Evolutionary conservation across 2,797 vertebrate genomes (phyloP).

Genomic region (Vespertilio murinus): DNA sequence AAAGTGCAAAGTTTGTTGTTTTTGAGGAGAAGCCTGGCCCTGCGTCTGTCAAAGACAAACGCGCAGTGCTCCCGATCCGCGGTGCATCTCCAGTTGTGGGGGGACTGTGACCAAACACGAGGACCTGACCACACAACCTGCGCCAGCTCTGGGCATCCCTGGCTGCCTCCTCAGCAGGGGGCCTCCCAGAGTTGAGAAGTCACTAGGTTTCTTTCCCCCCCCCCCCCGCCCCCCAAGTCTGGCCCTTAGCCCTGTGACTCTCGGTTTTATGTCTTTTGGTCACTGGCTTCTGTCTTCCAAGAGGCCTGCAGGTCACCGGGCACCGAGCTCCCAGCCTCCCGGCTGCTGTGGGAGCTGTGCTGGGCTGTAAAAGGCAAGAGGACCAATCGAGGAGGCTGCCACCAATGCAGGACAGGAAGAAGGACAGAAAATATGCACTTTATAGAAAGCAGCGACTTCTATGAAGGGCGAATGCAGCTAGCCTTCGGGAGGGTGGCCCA

Average conservation of each 20-base stretch:
- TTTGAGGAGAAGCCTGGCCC: background rate
- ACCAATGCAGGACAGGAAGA: background rate
- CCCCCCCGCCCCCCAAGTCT: background rate
- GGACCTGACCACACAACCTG: background rate
- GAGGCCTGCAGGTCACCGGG: background rate
- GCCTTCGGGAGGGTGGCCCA: background rate
- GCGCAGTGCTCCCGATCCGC: accelerated
- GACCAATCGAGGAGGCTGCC: background rate
- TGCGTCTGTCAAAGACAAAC: background rate
- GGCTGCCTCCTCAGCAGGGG: background rate
- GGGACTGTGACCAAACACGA: background rate
- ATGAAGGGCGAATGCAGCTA: too few species aligned
- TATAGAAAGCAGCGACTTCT: background rate
- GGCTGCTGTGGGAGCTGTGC: background rate
- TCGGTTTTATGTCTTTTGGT: background rate
- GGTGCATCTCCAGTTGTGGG: background rate
- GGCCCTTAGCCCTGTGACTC: background rate
- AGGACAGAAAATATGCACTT: background rate
- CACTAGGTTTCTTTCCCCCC: background rate
- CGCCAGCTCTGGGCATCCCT: background rate
- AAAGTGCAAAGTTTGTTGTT: background rate
- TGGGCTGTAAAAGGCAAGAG: background rate
- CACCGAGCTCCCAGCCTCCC: background rate
- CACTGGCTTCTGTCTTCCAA: background rate
- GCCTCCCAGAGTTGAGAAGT: too few species aligned